Percentiles rank a stretch among this genome's conserved stretches.
These are phyloP conservation scores for Pterophyllum scalare DNA, from an alignment of 2,113 vertebrate species.

Conservation along the genomic window DNA sequence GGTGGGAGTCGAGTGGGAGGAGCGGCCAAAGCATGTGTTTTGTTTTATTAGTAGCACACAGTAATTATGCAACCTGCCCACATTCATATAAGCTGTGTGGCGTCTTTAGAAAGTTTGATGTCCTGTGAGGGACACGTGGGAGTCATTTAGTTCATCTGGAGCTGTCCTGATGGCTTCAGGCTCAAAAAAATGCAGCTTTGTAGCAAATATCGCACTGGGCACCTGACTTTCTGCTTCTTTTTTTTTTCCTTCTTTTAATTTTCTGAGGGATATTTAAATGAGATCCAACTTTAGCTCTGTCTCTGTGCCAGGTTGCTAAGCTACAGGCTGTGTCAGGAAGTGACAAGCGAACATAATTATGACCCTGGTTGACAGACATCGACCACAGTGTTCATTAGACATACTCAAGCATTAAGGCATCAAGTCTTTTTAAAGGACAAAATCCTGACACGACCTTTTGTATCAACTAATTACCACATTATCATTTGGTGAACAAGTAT, in stretches of 20 bases:
- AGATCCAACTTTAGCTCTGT: conserved; percentile 58
- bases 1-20: conserved; percentile 62
- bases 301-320: conserved; percentile 68
- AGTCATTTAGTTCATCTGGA: background rate
- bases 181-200: background rate
- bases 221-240: conserved; percentile 4
- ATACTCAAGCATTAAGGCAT: conserved; percentile 68
- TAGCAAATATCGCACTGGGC: background rate
- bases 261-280: conserved; percentile 53
- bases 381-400: conserved; percentile 70
- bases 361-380: conserved; percentile 67
- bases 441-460: conserved; percentile 43
- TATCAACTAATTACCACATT: conserved; percentile 48
- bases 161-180: background rate
- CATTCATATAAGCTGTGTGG: background rate
- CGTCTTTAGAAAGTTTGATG: conserved; percentile 19
- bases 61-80: conserved; percentile 63
- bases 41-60: conserved; percentile 48
- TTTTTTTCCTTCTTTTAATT: background rate
- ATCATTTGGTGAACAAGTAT: conserved; percentile 32
- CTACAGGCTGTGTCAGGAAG: conserved; percentile 69
- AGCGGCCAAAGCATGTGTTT: conserved; percentile 60
- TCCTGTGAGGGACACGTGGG: background rate
- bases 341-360: conserved; percentile 72
- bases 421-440: conserved; percentile 48